These are phyloP conservation scores for Axinella damicornis DNA, from an alignment of 37 sponge, comb jelly and placozoan genomes.

Conservation along the genomic window DNA sequence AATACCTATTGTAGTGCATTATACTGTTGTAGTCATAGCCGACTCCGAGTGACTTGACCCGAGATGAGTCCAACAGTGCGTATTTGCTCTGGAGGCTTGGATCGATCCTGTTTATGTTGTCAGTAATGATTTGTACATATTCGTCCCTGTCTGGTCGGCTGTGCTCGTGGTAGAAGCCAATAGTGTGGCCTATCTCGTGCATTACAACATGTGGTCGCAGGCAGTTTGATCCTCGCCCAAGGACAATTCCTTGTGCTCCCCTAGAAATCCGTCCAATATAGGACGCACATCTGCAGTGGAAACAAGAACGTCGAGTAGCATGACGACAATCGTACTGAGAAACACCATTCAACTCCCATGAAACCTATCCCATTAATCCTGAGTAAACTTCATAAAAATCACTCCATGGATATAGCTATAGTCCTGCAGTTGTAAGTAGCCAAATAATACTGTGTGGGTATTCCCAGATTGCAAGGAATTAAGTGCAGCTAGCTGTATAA, in stretches of 20 bases:
- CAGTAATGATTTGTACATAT: slow-evolving; percentile 30
- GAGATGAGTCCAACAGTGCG: slow-evolving; percentile 5
- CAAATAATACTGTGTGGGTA: too few relatives aligned
- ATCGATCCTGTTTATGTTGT: slow-evolving; percentile 23
- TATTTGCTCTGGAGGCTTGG: neutral
- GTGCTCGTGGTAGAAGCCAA: slow-evolving; percentile 83
- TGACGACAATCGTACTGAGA: too few relatives aligned
- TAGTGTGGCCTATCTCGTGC: slow-evolving; percentile 77
- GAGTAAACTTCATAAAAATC: too few relatives aligned
- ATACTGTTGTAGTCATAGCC: slow-evolving; percentile 85
- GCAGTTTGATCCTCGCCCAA: slow-evolving; percentile 18
- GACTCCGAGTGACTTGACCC: slow-evolving; percentile 69
- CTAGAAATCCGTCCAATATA: slow-evolving; percentile 41
- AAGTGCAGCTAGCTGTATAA: too few relatives aligned
- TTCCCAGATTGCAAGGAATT: too few relatives aligned
- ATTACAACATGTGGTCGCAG: neutral
- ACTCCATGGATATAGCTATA: too few relatives aligned
- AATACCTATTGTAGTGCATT: slow-evolving; percentile 75
- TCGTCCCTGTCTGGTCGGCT: slow-evolving; percentile 74
- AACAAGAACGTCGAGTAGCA: too few relatives aligned
- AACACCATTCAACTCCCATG: too few relatives aligned
- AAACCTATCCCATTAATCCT: too few relatives aligned
- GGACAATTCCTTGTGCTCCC: slow-evolving; percentile 28
- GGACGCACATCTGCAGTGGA: slow-evolving; percentile 47
- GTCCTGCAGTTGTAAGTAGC: too few relatives aligned